Evolutionary conservation across 2,113 vertebrate species (phyloP).

Genomic region (Lota lota): DNA sequence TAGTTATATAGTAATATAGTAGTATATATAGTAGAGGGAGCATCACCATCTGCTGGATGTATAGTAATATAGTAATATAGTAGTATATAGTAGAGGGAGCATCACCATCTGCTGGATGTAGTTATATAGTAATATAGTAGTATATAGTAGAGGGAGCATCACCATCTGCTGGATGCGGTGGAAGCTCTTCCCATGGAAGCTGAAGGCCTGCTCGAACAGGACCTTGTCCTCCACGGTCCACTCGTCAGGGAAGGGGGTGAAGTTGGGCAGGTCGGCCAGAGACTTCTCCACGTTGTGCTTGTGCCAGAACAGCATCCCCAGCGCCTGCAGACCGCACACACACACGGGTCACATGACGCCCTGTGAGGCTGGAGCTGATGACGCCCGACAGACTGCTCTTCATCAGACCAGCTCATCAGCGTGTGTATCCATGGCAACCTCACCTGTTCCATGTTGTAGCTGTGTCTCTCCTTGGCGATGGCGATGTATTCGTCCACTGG

Average conservation of each 20-base stretch:
- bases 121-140: no score
- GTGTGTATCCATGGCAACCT: conserved; percentile 10
- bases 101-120: no score
- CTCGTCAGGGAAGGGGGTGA: conserved; percentile 95
- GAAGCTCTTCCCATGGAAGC: conserved; percentile 95
- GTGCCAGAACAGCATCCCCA: conserved; percentile 98
- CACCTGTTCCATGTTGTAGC: conserved; percentile 98
- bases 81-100: no score
- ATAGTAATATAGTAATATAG: no score
- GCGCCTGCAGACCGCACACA: conserved; percentile 72
- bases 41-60: no score
- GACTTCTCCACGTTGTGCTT: conserved; percentile 97
- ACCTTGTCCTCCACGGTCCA: conserved; percentile 97
- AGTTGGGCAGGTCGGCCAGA: conserved; percentile 93
- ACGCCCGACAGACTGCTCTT: not conserved
- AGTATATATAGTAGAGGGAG: no score
- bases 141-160: conserved; percentile 23
- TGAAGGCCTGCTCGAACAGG: conserved; percentile 94
- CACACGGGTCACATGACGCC: not conserved
- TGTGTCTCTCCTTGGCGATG: conserved; percentile 94
- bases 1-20: no score
- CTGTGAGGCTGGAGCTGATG: not conserved
- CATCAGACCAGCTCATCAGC: no score
- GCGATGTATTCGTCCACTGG: conserved; percentile 93
- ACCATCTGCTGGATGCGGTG: conserved; percentile 98